A percentile compares a stretch with the other conserved stretches of the same genome.
phyloP scores from a whole-genome alignment of 2,797 vertebrate genomes.

The Notolepis coatsorum region DNA sequence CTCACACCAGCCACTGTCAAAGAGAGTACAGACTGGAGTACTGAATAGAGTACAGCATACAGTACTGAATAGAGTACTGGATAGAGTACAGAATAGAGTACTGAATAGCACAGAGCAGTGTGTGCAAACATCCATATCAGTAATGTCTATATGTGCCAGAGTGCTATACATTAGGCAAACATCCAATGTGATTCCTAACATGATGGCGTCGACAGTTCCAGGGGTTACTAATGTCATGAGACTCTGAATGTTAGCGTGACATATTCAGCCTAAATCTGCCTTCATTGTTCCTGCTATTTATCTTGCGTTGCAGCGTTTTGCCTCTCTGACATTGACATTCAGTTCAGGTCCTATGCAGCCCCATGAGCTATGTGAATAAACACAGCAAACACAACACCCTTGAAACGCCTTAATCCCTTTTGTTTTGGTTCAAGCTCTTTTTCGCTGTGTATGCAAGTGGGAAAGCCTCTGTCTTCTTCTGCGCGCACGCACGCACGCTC shows the following conservation, averaged over 20 bases:
- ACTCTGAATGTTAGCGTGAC: constrained; percentile 70
- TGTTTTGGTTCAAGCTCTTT: constrained; percentile 82
- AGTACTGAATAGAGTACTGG: too few species aligned
- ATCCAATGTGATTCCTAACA: constrained; percentile 61
- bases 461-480: constrained; percentile 66
- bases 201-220: constrained; percentile 72
- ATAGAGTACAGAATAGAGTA: too few species aligned
- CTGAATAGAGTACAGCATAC: too few species aligned
- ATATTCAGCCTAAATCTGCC: constrained; percentile 79
- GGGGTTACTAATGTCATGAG: constrained; percentile 78
- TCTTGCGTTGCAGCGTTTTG: constrained; percentile 75
- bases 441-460: constrained; percentile 77
- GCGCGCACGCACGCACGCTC: constrained; percentile 28
- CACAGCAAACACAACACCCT: constrained; percentile 78
- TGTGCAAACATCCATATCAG: constrained; percentile 59
- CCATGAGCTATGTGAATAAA: constrained; percentile 80
- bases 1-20: too few species aligned
- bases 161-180: constrained; percentile 40
- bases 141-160: constrained; percentile 28
- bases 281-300: constrained; percentile 81
- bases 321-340: constrained; percentile 78
- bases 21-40: too few species aligned
- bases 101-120: too few species aligned
- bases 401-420: constrained; percentile 83
- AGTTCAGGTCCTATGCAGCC: constrained; percentile 73